Evolutionary conservation across 1,140 invertebrate genomes (phyloP).

Genomic region (Saxidomus purpurata): DNA sequence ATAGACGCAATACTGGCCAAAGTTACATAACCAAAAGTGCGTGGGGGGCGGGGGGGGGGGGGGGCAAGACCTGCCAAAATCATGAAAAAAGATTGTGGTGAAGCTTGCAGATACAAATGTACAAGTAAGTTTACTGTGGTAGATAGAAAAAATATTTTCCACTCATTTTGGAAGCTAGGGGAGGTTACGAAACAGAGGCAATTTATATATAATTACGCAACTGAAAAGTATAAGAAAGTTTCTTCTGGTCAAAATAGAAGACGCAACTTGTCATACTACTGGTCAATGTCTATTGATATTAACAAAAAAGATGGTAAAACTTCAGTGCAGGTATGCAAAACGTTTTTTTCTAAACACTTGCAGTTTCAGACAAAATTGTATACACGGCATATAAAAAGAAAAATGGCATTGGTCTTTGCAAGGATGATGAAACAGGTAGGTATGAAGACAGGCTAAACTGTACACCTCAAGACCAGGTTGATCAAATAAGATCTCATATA

Average conservation of each 20-base stretch:
- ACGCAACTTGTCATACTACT: background rate
- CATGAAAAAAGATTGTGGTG: constrained; percentile 1
- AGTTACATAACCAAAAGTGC: background rate
- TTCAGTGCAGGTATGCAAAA: constrained; percentile 43
- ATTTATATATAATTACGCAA: background rate
- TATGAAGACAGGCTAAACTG: background rate
- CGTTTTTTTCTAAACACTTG: constrained; percentile 32
- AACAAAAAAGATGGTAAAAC: no score
- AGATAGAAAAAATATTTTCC: no score
- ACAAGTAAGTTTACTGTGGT: no score
- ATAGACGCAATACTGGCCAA: background rate
- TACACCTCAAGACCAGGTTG: background rate
- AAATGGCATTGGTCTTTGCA: background rate
- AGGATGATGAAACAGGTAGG: background rate
- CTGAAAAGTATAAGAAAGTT: background rate
- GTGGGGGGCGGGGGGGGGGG: no score
- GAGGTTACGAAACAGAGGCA: constrained; percentile 5
- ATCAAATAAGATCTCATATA: no score
- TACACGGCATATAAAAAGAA: background rate
- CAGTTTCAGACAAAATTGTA: constrained; percentile 22
- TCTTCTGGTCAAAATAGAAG: background rate
- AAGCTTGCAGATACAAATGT: no score
- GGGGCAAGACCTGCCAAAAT: background rate
- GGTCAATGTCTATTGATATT: background rate
- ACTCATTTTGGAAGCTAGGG: no score